phyloP scores from a whole-genome alignment of 2,797 vertebrate genomes.

The Myotis myotis region DNA sequence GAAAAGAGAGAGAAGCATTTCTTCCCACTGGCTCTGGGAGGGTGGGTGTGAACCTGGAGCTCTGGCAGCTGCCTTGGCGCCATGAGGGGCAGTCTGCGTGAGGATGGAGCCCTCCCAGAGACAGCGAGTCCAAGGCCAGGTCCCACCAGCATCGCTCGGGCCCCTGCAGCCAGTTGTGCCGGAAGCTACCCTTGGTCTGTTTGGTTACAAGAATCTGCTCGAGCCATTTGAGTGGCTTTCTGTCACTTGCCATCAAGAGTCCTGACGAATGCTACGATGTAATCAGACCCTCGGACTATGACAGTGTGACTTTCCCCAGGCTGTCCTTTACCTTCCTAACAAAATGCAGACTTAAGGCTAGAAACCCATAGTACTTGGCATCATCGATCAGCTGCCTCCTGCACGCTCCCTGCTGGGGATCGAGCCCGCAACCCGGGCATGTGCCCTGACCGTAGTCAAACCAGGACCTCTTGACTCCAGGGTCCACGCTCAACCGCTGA shows the following conservation, averaged over 20 bases:
- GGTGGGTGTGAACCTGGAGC: not conserved
- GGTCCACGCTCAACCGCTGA: too few species aligned
- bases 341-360: not conserved
- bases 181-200: not conserved
- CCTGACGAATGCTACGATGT: accelerated
- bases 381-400: too few species aligned
- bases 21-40: not conserved
- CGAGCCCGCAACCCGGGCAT: too few species aligned
- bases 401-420: too few species aligned
- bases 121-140: not conserved
- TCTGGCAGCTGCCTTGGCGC: not conserved
- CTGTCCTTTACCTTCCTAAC: not conserved
- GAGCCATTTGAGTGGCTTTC: not conserved
- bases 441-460: too few species aligned
- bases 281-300: not conserved
- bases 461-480: too few species aligned
- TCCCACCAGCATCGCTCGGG: accelerated
- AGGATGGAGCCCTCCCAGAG: not conserved
- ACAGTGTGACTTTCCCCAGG: not conserved
- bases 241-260: not conserved
- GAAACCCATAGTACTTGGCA: not conserved
- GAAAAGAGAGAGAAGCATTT: not conserved
- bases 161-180: not conserved
- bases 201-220: not conserved
- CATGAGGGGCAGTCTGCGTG: accelerated